Base-by-base conservation (phyloP, 37 sponge, comb jelly and placozoan genomes). In the Agelas oroides region DNA sequence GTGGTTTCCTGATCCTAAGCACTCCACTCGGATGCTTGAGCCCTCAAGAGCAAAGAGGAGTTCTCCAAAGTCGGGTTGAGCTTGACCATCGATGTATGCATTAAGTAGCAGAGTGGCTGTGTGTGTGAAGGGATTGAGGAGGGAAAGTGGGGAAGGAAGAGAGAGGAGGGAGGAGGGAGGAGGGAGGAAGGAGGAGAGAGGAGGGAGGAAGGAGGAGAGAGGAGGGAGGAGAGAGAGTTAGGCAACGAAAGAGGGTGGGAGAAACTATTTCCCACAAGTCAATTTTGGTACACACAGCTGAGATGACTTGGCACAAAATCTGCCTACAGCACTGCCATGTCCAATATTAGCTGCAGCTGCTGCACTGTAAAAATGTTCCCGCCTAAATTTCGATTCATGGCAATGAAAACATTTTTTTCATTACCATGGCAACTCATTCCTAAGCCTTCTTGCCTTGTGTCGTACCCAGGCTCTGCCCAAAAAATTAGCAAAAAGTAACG, bases 181-280 rank as follows among this genome's bases (percentile, higher is more conserved):
- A 56, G 58, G 18, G 58, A 18, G 18, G 58, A 56, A 18, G 18
- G 58, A 18, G 18, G 58, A 18, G 18, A 18, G 18, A 18, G 64
- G 28, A 12, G 64, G 11, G 24, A 11, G 64, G 27, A 5, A 62
- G 27, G 24, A 11, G 64, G 27, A 52, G 70, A 56, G 70, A 68
- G 77, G 53, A 46, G 46, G 8, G 46, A 12, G 46, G 86, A 67
- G 77, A 53, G 75, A 60, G 59, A 66, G 85, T 38, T 69, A 20
- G 19, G 16, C 16, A 57, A 20, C 18, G 19, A 57, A 27, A 28
- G 28, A 28, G 64, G 2, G 24, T 13, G 64, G 64, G 24, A 12
- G 28, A 46, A 46, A 46, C 3, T 46, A 8, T 46, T 12, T 46
- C 46, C 46, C 46, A 46, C 8, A 12, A 12, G 46, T 46, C 46